These are phyloP conservation scores for Parascotia fuliginaria DNA, from an alignment of 2,888 invertebrate species.

Conservation along the genomic window DNA sequence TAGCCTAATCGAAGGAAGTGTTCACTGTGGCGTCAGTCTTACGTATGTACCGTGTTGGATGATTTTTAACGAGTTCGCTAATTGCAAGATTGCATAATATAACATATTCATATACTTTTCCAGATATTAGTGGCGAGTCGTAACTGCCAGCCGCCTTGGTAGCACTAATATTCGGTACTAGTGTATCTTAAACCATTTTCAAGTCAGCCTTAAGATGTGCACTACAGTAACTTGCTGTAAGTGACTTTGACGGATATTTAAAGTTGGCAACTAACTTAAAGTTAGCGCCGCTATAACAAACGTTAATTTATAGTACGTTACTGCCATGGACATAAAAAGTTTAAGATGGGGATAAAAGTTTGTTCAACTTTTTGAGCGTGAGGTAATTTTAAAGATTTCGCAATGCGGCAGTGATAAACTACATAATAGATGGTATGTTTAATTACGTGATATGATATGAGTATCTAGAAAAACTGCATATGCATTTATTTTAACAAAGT, in stretches of 20 bases:
- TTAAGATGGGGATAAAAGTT: background rate
- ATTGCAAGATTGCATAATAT: no score
- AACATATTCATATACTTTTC: no score
- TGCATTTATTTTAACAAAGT: no score
- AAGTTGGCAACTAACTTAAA: constrained; percentile 12
- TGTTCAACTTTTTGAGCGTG: background rate
- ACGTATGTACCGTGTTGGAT: no score
- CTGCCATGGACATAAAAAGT: background rate
- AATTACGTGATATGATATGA: no score
- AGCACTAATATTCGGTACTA: background rate
- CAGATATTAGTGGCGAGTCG: no score
- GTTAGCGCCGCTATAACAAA: constrained; percentile 1
- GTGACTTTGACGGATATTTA: constrained; percentile 16
- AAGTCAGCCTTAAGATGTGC: constrained; percentile 1
- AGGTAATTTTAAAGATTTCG: background rate
- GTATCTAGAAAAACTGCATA: no score
- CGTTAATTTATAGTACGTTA: constrained; percentile 1
- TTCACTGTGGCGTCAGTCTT: no score
- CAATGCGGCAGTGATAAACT: background rate
- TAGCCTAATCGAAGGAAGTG: no score
- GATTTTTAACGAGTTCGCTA: no score
- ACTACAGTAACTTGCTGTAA: constrained; percentile 2
- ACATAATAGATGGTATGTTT: no score
- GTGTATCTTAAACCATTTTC: background rate
- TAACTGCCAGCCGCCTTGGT: no score